Percentiles rank a stretch among this genome's conserved stretches.
These are phyloP conservation scores for Arbacia lixula DNA, from an alignment of 53 echinoderm and acorn worm genomes.

Conservation along the genomic window DNA sequence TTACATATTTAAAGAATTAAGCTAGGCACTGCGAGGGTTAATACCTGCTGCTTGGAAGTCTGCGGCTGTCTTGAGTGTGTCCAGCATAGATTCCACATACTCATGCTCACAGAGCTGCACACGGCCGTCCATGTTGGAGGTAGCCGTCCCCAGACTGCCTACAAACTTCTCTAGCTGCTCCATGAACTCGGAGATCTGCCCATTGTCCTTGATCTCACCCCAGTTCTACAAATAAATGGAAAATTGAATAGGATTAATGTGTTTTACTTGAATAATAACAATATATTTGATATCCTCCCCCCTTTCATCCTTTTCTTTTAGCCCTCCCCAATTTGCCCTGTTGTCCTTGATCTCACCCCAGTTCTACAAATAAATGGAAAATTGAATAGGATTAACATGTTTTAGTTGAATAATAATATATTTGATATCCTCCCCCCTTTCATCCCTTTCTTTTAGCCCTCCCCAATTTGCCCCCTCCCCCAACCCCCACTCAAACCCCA, in stretches of 20 bases:
- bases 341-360: conserved; percentile 99
- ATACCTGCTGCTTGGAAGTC: conserved; percentile 96
- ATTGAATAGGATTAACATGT: background rate
- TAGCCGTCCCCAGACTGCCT: conserved; percentile 86
- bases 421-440: too few species aligned
- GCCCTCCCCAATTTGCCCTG: too few species aligned
- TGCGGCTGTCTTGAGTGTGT: conserved; percentile 84
- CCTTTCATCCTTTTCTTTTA: too few species aligned
- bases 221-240: conserved; percentile 75
- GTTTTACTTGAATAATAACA: too few species aligned
- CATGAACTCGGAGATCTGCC: conserved; percentile 93
- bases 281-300: too few species aligned
- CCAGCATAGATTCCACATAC: conserved; percentile 85
- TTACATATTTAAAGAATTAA: too few species aligned
- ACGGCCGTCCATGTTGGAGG: conserved; percentile 95
- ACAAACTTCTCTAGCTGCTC: conserved; percentile 99
- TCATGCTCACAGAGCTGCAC: conserved; percentile 96
- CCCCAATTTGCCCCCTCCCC: too few species aligned
- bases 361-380: conserved; percentile 63
- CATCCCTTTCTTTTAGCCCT: too few species aligned
- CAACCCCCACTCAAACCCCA: too few species aligned
- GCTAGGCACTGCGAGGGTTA: too few species aligned
- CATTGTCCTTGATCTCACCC: conserved; percentile 98
- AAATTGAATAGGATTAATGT: background rate
- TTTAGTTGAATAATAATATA: too few species aligned